These are phyloP conservation scores for Pangasius macronema DNA, from an alignment of 2,797 vertebrate species.

Conservation along the genomic window DNA sequence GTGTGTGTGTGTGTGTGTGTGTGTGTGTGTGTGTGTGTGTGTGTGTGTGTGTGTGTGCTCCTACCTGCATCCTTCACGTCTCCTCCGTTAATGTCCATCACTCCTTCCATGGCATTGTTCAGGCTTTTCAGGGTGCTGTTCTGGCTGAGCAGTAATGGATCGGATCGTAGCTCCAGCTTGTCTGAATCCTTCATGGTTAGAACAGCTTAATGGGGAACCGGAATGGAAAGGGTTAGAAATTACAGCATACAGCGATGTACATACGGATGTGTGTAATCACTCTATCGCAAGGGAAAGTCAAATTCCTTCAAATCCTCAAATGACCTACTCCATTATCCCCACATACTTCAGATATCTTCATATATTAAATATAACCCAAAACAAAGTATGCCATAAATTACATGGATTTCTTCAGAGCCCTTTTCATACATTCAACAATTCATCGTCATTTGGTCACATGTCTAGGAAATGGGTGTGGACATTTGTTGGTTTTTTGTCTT, in stretches of 20 bases:
- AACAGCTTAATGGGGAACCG: constrained; percentile 18
- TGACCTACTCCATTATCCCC: too few species aligned
- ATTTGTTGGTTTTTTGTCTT: background rate
- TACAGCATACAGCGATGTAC: background rate
- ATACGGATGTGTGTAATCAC: background rate
- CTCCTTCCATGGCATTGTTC: constrained; percentile 21
- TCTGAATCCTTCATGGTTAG: background rate
- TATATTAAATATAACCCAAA: background rate
- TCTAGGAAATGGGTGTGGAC: background rate
- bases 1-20: background rate
- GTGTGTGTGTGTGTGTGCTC: too few species aligned
- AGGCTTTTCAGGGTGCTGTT: constrained; percentile 24
- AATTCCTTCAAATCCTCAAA: background rate
- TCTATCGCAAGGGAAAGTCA: background rate
- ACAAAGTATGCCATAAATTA: background rate
- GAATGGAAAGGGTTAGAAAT: background rate
- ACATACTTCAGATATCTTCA: background rate
- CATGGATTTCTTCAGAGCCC: background rate
- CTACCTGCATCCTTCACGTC: constrained; percentile 32
- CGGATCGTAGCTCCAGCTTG: background rate
- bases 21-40: background rate
- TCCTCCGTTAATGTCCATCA: constrained; percentile 43
- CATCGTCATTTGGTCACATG: background rate
- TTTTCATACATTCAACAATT: background rate
- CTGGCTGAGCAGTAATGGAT: constrained; percentile 12